Evolutionary conservation across 2,797 vertebrate species (phyloP).

Genomic region (Sebastes jordani): DNA sequence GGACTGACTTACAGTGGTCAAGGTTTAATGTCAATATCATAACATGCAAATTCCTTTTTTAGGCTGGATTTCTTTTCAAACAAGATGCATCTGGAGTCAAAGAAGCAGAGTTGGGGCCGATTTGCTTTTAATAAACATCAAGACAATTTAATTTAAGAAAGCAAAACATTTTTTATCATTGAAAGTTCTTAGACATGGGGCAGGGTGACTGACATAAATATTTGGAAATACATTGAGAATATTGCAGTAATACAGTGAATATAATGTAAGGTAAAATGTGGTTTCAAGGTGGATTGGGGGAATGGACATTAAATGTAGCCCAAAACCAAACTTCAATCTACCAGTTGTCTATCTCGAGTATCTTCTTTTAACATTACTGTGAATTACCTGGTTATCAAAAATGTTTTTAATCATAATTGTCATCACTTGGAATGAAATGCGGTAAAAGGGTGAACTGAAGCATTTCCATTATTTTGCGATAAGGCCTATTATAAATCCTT

Average conservation of each 20-base stretch:
- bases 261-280: background rate
- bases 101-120: background rate
- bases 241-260: background rate
- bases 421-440: conserved; percentile 29
- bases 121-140: background rate
- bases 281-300: background rate
- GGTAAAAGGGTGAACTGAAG: conserved; percentile 30
- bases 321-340: conserved; percentile 16
- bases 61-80: background rate
- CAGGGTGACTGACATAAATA: no score
- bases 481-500: conserved; percentile 56
- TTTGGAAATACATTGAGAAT: background rate
- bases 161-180: background rate
- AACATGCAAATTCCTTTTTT: background rate
- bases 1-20: background rate
- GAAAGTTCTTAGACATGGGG: background rate
- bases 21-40: background rate
- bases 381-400: conserved; percentile 40
- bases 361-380: background rate
- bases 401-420: conserved; percentile 53
- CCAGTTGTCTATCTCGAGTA: background rate
- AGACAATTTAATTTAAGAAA: background rate
- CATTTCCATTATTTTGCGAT: conserved; percentile 62
- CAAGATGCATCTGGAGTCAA: background rate
- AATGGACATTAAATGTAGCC: background rate